These are phyloP conservation scores for Cecidostiba fungosa DNA, from an alignment of 2,888 invertebrate genomes.

Conservation along the genomic window DNA sequence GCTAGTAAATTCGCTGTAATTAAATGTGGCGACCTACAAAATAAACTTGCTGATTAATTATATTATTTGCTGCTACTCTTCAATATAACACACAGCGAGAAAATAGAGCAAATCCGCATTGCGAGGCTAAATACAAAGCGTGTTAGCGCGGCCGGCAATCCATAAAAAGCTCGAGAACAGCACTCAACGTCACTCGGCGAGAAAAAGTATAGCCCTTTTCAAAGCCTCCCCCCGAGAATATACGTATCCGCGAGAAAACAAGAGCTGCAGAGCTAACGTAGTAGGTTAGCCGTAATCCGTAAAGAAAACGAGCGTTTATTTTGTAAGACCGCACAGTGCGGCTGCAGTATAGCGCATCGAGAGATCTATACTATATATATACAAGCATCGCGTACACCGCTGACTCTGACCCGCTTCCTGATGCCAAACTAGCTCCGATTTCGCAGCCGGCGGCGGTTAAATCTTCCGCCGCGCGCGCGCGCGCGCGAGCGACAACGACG, in stretches of 20 bases:
- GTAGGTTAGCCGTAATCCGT: not conserved
- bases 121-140: too few relatives aligned
- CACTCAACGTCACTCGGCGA: too few relatives aligned
- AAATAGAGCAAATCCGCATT: too few relatives aligned
- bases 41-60: slow-evolving; percentile 62
- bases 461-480: slow-evolving; percentile 6
- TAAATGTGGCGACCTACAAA: slow-evolving; percentile 62
- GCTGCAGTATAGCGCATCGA: not conserved
- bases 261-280: not conserved
- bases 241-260: not conserved
- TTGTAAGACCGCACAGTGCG: not conserved
- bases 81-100: too few relatives aligned
- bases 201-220: too few relatives aligned
- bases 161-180: too few relatives aligned
- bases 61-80: too few relatives aligned
- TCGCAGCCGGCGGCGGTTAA: slow-evolving; percentile 20
- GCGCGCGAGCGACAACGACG: too few relatives aligned
- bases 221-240: not conserved
- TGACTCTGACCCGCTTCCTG: not conserved
- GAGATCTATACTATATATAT: not conserved
- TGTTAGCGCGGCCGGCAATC: too few relatives aligned
- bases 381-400: not conserved
- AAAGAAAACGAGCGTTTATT: slow-evolving; percentile 1
- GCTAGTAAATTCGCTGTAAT: slow-evolving; percentile 47
- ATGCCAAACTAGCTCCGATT: not conserved